A percentile compares a stretch with the other conserved stretches of the same genome.
Conservation (phyloP, 2,888 invertebrate genomes). For the Nowickia ferox region DNA sequence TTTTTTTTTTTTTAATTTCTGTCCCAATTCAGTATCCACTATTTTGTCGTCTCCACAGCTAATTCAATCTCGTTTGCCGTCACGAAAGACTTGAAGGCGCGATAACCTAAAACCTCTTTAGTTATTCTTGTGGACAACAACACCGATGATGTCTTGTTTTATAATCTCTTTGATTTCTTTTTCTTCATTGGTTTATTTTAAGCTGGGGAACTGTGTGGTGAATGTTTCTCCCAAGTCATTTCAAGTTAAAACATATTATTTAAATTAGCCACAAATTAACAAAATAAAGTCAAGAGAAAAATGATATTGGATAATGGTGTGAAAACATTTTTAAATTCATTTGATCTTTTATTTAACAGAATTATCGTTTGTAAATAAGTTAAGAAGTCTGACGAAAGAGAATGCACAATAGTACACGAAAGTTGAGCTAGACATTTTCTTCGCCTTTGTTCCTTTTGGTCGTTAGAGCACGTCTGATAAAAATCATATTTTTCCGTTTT, state of each 20-base stretch:
- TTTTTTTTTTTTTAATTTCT: conserved; percentile 15
- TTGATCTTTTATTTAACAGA: conserved; percentile 4
- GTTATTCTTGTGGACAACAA: conserved; percentile 62
- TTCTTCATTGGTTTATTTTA: not conserved
- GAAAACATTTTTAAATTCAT: conserved; percentile 41
- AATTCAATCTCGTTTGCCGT: conserved; percentile 69
- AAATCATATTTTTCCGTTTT: no score
- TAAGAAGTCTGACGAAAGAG: not conserved
- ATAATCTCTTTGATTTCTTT: conserved; percentile 18
- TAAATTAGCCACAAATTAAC: conserved; percentile 59
- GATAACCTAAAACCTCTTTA: conserved; percentile 72
- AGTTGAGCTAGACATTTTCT: no score
- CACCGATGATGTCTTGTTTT: conserved; percentile 57
- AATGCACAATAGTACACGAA: not conserved
- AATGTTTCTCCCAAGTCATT: conserved; percentile 47
- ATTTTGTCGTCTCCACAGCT: conserved; percentile 57
- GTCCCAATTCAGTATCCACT: conserved; percentile 41
- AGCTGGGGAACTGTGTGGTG: not conserved
- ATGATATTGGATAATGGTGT: conserved; percentile 57
- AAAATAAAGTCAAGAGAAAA: conserved; percentile 34
- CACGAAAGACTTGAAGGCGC: conserved; percentile 70
- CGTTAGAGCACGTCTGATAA: no score
- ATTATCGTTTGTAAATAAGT: conserved; percentile 6
- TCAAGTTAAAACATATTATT: conserved; percentile 58
- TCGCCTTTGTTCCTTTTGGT: no score